phyloP scores from a whole-genome alignment of 1,140 invertebrate genomes.

The Bicyclus anynana region DNA sequence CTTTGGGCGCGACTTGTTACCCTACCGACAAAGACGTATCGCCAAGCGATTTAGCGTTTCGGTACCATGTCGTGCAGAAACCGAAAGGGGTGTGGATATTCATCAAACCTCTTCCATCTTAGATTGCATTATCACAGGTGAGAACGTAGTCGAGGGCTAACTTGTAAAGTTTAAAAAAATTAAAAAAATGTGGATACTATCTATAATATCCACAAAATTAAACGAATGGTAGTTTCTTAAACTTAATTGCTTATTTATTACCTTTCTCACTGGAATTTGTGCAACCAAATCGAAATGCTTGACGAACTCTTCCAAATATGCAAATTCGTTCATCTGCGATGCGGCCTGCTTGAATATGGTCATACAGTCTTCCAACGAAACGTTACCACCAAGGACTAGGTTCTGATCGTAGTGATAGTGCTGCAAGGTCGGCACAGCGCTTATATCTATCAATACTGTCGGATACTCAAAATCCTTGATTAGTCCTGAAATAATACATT shows the following conservation, averaged over 20 bases:
- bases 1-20: no score
- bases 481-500: conserved; percentile 41
- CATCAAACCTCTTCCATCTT: no score
- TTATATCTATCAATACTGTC: conserved; percentile 83
- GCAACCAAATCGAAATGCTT: conserved; percentile 79
- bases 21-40: no score
- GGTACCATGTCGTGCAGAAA: no score
- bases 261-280: conserved; percentile 81
- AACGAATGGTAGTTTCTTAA: no score
- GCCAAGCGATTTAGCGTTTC: no score
- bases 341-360: conserved; percentile 78
- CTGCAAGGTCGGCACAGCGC: conserved; percentile 81
- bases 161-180: no score
- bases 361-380: conserved; percentile 82
- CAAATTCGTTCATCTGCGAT: conserved; percentile 59
- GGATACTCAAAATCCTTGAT: conserved; percentile 53
- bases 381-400: conserved; percentile 81
- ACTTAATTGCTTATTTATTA: conserved; percentile 30
- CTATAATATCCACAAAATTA: no score
- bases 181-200: no score
- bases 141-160: no score
- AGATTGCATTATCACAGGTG: no score
- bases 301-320: conserved; percentile 64
- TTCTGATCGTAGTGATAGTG: conserved; percentile 70
- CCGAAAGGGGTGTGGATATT: no score